A percentile compares a stretch with the other conserved stretches of the same genome.
These are phyloP conservation scores for Myripristis murdjan DNA, from an alignment of 2,797 vertebrate genomes.

Conservation along the genomic window DNA sequence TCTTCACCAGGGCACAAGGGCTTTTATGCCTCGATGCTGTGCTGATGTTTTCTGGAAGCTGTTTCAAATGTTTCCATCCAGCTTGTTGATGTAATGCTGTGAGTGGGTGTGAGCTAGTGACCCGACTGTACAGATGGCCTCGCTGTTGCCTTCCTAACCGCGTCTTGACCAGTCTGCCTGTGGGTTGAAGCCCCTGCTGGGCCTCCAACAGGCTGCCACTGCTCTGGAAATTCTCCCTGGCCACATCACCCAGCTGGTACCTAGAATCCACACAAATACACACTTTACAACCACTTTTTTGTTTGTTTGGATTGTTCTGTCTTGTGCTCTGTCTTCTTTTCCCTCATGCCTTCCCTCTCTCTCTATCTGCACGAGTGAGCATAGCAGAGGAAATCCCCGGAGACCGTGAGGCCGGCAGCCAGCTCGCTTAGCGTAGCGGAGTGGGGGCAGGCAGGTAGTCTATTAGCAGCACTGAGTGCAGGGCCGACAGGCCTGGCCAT, in stretches of 20 bases:
- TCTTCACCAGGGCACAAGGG: slow-evolving; percentile 11
- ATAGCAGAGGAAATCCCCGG: slow-evolving; percentile 69
- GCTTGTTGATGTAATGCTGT: slow-evolving; percentile 27
- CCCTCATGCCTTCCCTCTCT: slow-evolving; percentile 32
- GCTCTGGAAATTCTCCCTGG: too few species aligned
- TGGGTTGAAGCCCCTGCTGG: too few species aligned
- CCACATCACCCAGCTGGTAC: slow-evolving; percentile 31
- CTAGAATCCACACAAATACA: background rate
- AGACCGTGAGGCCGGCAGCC: slow-evolving; percentile 47
- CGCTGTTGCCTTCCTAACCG: slow-evolving; percentile 27
- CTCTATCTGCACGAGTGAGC: slow-evolving; percentile 43
- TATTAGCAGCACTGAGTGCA: slow-evolving; percentile 64
- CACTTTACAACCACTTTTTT: background rate
- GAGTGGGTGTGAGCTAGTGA: slow-evolving; percentile 2
- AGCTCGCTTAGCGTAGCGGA: slow-evolving; percentile 47
- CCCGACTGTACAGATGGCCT: slow-evolving; percentile 40
- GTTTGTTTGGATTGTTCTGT: too few species aligned
- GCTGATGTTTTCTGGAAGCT: slow-evolving; percentile 61
- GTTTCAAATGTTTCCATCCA: slow-evolving; percentile 43
- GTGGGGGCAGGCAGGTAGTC: slow-evolving; percentile 50
- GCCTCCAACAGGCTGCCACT: too few species aligned
- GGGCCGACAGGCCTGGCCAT: slow-evolving; percentile 39
- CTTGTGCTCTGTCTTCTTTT: background rate
- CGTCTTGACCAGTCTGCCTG: too few species aligned
- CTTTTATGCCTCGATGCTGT: slow-evolving; percentile 34